Percentiles rank a stretch among this genome's conserved stretches.
Evolutionary conservation across 1,140 invertebrate genomes (phyloP).

Genomic region (Tetramorium parvispinum): DNA sequence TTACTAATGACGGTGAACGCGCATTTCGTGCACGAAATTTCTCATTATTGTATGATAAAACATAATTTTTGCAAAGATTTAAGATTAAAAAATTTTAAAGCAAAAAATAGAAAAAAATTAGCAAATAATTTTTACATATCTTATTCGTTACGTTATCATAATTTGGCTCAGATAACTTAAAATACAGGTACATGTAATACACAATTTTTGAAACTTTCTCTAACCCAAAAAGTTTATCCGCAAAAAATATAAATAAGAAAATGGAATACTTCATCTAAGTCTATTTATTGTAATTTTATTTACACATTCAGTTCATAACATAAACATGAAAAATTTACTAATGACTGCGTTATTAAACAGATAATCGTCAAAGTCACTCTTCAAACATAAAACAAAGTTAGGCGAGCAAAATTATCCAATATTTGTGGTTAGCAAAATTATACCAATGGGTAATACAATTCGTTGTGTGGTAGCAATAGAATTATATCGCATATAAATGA

Average conservation of each 20-base stretch:
- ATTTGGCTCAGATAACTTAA: too few species aligned
- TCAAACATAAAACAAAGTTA: conserved; percentile 30
- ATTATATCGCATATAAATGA: conserved; percentile 53
- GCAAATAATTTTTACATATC: too few species aligned
- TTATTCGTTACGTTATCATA: too few species aligned
- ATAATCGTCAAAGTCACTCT: neutral
- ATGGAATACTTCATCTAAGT: neutral
- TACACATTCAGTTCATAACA: neutral
- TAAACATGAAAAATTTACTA: neutral
- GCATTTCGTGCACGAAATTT: too few species aligned
- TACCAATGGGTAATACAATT: conserved; percentile 37
- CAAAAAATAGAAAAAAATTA: too few species aligned
- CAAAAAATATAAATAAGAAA: too few species aligned
- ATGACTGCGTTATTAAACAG: conserved; percentile 24
- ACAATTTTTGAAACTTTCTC: too few species aligned
- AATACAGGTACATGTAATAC: too few species aligned
- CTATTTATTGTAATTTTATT: conserved; percentile 36
- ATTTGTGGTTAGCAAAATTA: conserved; percentile 39
- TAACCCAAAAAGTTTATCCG: neutral
- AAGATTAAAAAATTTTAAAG: too few species aligned
- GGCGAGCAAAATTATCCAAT: conserved; percentile 34
- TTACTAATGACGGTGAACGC: neutral
- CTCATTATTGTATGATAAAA: too few species aligned
- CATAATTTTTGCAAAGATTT: too few species aligned
- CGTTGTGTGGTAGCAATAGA: conserved; percentile 22